These are phyloP conservation scores for Microtus ochrogaster DNA, from an alignment of 2,113 vertebrate species.

Conservation along the genomic window DNA sequence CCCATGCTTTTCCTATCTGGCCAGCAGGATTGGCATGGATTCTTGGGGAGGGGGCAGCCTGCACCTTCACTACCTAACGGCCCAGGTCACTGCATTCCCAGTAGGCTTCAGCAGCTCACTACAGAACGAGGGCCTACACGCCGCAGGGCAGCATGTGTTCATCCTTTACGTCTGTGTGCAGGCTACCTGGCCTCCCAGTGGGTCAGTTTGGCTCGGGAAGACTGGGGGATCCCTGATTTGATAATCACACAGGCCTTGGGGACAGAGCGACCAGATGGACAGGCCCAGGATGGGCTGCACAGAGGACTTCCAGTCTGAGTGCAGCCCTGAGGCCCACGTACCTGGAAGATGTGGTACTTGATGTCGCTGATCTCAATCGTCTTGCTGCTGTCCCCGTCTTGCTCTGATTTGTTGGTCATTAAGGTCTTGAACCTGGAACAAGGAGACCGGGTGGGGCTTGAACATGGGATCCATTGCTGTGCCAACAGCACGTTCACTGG, in stretches of 20 bases:
- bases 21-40: not conserved
- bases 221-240: not conserved
- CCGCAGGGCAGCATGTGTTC: not conserved
- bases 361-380: constrained; percentile 93
- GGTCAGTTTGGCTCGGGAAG: not conserved
- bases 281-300: not conserved
- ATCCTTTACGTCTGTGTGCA: fast-evolving
- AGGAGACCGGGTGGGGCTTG: not conserved
- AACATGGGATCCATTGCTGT: fast-evolving
- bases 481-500: not conserved
- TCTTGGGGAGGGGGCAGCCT: fast-evolving
- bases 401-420: constrained; percentile 90
- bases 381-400: constrained; percentile 87
- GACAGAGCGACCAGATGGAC: not conserved
- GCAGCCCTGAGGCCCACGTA: constrained; percentile 51
- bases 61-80: not conserved
- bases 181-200: not conserved
- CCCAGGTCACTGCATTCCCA: not conserved
- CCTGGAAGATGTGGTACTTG: constrained; percentile 96
- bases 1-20: not conserved
- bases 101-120: not conserved
- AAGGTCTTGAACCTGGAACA: constrained; percentile 93
- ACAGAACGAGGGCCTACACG: not conserved
- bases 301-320: fast-evolving
- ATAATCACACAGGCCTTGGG: not conserved